Evolutionary conservation across 1,140 invertebrate species (phyloP), one percentile per base, ranked within the genome.

Genomic region (Paramacrobiotus metropolitanus): DNA sequence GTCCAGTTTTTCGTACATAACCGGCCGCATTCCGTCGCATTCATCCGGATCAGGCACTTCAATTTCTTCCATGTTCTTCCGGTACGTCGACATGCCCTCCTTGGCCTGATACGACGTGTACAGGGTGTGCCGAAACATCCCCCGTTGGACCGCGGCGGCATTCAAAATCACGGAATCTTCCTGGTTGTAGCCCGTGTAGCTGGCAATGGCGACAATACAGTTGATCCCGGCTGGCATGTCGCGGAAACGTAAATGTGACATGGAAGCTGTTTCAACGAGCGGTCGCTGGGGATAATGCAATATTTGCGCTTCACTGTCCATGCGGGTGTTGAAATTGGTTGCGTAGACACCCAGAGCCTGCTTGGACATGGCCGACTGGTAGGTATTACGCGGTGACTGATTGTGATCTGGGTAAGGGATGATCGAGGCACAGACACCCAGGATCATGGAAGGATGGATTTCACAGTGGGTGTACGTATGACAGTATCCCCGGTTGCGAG

Each of bases 341-440:
- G 34, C 4, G 55, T 59, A 59, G 55, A 59, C 34, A 20, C 55
- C 55, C 34, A 59, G 24, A 4, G 55, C 4, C 34, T 40, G 34
- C 44, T 99, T 40, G 34, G 4, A 4, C 34, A 99, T 99, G 77
- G 94, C 94, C 76, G 95, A 98, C 73, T 99, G 95, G 75, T 99
- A 99, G 0, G 95, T 99, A 70, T 98, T 99, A 66, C 95, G 80
- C 1, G 95, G 95, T 71, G 88, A 93, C 74, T 99, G 95, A 76
- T 99, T 99, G 69, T 98, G 93, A 76, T 99, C 89, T 0, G 93
- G 94, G 75, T 93, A 99, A 0, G 95, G 94, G 45, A 99, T 87
- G 1, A 98, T 75, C 2, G 92, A 92, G 1, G 94, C 94, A 75
- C 91, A 95, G 18, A 97, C 91, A 1, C 90, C 94, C 2, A 99